Evolutionary conservation across 1,140 invertebrate genomes (phyloP), one percentile per base, ranked within the genome.

Genomic region (Drosophila quadrilineata): DNA sequence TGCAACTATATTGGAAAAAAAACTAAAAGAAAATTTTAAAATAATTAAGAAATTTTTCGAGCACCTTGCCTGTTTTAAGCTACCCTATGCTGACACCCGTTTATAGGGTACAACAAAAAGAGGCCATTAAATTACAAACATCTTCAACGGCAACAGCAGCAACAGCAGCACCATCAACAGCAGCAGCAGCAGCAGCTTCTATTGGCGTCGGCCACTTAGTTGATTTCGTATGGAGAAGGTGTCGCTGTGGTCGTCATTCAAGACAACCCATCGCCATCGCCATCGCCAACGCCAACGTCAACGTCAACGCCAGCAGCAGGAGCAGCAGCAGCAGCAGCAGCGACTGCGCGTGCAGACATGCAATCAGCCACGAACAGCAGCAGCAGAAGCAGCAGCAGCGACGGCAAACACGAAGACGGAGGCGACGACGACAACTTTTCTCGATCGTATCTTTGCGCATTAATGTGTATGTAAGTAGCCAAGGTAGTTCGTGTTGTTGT

Each of bases 101-200:
- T n/a, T n/a, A n/a, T n/a, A n/a, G n/a, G n/a, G n/a, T n/a, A 60
- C 40, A 45, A 41, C 38, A 31, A 60, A 71, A 54, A 64, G 52
- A 72, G 70, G 70, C 70, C 70, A 72, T 72, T 72, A 70, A 70
- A 72, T 72, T 70, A 72, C 66, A 70, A 50, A 72, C 53, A 72
- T 72, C 70, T 70, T 49, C 29, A 59, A 41, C 35, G 38, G 10
- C 56, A 60, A 19, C 36, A 60, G 16, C 35, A 43, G 6, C 28
- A 46, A 21, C 26, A 58, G 3, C 14, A 50, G 4, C 24, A 35
- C 22, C 2, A 17, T 19, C 35, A 53, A 19, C 35, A 33, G 12
- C 17, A 69, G 17, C 38, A 29, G 28, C 19, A 41, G 45, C 64
- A 77, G 63, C 76, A 77, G 75, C 74, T 54, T 76, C 73, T 50